phyloP scores from a whole-genome alignment of 2,113 vertebrate species.

The Paralichthys olivaceus region DNA sequence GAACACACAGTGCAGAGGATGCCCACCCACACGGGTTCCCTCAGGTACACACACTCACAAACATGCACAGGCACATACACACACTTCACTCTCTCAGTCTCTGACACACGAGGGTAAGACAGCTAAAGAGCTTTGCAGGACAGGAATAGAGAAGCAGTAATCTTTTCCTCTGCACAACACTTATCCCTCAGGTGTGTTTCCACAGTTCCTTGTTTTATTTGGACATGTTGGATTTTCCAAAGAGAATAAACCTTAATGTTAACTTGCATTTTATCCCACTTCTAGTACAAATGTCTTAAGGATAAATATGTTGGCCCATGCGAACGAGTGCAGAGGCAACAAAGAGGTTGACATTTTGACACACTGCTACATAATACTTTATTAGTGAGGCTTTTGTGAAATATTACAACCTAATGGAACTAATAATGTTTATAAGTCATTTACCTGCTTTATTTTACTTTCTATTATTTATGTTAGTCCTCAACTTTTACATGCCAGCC shows the following conservation, averaged over 20 bases:
- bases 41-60: constrained; percentile 3
- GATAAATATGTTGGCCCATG: too few relatives aligned
- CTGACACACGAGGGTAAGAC: constrained; percentile 69
- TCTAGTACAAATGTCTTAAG: background rate
- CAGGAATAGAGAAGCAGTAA: constrained; percentile 82
- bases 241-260: background rate
- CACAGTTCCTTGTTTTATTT: constrained; percentile 22
- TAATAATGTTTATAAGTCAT: too few relatives aligned
- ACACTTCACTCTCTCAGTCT: constrained; percentile 40
- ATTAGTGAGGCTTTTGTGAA: too few relatives aligned
- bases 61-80: background rate
- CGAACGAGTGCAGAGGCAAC: too few relatives aligned
- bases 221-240: background rate
- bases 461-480: too few relatives aligned
- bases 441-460: too few relatives aligned
- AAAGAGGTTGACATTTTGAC: too few relatives aligned
- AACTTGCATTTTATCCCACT: background rate
- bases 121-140: constrained; percentile 82
- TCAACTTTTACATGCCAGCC: too few relatives aligned
- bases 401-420: too few relatives aligned
- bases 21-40: constrained; percentile 16
- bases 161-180: constrained; percentile 70
- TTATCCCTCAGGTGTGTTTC: constrained; percentile 66
- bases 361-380: too few relatives aligned
- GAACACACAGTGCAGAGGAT: constrained; percentile 19